Evolutionary conservation across 2,113 vertebrate genomes (phyloP).

Genomic region (Solea solea): DNA sequence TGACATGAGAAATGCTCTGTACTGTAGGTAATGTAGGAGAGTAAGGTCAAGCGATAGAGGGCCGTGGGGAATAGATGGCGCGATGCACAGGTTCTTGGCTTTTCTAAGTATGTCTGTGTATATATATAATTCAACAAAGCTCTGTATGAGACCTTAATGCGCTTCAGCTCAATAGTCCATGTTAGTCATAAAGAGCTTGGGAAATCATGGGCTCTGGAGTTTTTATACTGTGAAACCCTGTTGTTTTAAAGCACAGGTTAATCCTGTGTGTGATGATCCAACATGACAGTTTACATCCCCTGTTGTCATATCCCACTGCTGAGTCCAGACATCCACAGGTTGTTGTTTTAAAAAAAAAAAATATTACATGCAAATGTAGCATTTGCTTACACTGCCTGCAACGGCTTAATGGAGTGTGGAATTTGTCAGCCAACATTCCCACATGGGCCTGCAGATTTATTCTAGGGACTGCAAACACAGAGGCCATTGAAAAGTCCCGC

Average conservation of each 20-base stretch:
- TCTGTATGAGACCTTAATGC: conserved; percentile 40
- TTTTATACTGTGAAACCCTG: conserved; percentile 49
- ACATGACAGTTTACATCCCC: conserved; percentile 49
- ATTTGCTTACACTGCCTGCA: conserved; percentile 60
- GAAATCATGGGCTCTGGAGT: conserved; percentile 31
- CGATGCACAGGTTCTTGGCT: conserved; percentile 15
- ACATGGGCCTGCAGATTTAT: conserved; percentile 50
- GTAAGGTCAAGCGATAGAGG: conserved; percentile 39
- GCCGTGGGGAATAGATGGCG: conserved; percentile 28
- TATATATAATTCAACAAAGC: conserved; percentile 67
- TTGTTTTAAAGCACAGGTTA: conserved; percentile 48
- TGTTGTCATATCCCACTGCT: conserved; percentile 48
- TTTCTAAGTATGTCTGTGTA: conserved; percentile 28
- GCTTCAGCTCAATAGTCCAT: conserved; percentile 46
- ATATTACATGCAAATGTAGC: conserved; percentile 58
- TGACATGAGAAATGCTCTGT: conserved; percentile 46
- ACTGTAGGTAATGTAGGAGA: conserved; percentile 25
- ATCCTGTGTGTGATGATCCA: conserved; percentile 61
- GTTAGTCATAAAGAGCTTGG: conserved; percentile 51
- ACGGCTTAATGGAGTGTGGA: conserved; percentile 64
- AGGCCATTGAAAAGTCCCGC: conserved; percentile 37
- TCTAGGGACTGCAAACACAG: conserved; percentile 32
- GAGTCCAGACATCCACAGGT: conserved; percentile 43
- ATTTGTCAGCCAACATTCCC: conserved; percentile 46
- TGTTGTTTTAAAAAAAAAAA: conserved; percentile 38